phyloP scores from a whole-genome alignment of 2,888 invertebrate genomes.

The Pocota personata region DNA sequence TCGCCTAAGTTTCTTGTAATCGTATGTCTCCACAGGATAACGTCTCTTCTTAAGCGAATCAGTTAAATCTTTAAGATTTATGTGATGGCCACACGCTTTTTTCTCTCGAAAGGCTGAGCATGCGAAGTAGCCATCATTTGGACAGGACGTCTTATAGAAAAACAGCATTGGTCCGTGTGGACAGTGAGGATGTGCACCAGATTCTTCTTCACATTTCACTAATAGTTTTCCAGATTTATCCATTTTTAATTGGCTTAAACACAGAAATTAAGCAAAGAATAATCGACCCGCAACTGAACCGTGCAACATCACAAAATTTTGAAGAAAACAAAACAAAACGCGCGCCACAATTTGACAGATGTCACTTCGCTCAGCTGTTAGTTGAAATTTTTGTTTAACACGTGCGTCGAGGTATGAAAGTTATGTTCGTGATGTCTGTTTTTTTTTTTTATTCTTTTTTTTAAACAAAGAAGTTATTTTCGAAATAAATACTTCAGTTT shows the following conservation, averaged over 20 bases:
- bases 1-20: constrained; percentile 61
- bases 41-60: constrained; percentile 50
- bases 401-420: not conserved
- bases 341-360: not conserved
- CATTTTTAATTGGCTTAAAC: constrained; percentile 12
- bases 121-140: constrained; percentile 86
- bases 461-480: no score
- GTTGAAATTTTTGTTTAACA: not conserved
- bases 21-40: constrained; percentile 63
- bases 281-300: no score
- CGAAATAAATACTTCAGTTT: no score
- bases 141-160: constrained; percentile 84
- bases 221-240: constrained; percentile 68
- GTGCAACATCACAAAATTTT: no score
- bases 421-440: not conserved
- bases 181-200: constrained; percentile 88
- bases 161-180: constrained; percentile 90
- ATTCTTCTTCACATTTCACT: constrained; percentile 83
- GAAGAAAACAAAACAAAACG: not conserved
- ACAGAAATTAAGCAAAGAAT: not conserved
- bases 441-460: no score
- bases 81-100: constrained; percentile 89
- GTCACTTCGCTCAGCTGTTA: not conserved
- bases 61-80: constrained; percentile 78
- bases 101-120: constrained; percentile 93